Base-by-base conservation (phyloP, 2,113 vertebrate species). In the Xenopus borealis region DNA sequence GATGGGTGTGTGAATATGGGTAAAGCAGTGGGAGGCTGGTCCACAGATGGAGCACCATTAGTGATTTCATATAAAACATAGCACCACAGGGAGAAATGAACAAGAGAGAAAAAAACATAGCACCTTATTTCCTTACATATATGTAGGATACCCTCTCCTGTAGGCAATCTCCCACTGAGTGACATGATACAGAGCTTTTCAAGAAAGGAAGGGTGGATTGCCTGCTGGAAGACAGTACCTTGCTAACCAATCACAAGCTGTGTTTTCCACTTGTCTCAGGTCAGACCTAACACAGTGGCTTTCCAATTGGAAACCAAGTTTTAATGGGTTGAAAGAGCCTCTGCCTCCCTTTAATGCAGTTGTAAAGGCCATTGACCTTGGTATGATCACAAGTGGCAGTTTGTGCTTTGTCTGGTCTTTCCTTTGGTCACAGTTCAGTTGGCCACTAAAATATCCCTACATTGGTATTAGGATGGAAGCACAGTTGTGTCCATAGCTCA, bases 61-160 rank as follows among this genome's bases (percentile, higher is more conserved):
- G 84, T 76, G 85, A 88, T 75, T 83, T 83, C 78, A 87, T 67
- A 69, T 9, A 62, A 70, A 79, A 91, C 83, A 85, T 94, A 98
- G 96, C 96, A 98, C 96, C 97, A 96, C 91, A 88, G 86, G 88
- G 81, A 91, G 83, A 88, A 83, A 69, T 69, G 85, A 82, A 83
- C 82, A 67, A 83, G 75, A 90, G 86, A 23, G 19, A 61, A 40
- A 27, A n/a, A 61, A 20, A 67, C 50, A 86, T 90, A 90, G 97
- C 96, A 96, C 96, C 95, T 77, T 27, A 27, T 81, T 61, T 77
- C 72, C 66, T 82, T 40, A 13, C 10, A 50, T 82, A 82, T 75
- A 79, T 83, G 83, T 59, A 85, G 76, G 88, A 88, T 80, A 83
- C 85, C 79, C 83, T 3, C 84, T 80, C 85, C 84, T 85, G 84